These are phyloP conservation scores for Zaprionus tsacasi DNA, from an alignment of 1,140 invertebrate genomes.

Conservation along the genomic window DNA sequence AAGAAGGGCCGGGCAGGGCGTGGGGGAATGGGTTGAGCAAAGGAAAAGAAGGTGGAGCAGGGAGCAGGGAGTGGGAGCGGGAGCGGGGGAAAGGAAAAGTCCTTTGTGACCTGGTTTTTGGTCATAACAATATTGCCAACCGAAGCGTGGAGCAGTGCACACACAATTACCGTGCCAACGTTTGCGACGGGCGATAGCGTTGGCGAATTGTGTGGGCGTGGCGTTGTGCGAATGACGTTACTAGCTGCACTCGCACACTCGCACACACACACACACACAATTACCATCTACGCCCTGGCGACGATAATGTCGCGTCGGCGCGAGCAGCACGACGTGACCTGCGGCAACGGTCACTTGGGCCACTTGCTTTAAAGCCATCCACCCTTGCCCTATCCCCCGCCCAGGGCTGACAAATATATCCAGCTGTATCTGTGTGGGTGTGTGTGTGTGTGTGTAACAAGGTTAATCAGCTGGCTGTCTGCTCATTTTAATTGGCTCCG, in stretches of 20 bases:
- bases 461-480: conserved; percentile 74
- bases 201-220: conserved; percentile 52
- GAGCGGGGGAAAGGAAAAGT: conserved; percentile 25
- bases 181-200: conserved; percentile 49
- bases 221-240: conserved; percentile 69
- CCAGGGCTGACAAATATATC: conserved; percentile 39
- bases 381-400: conserved; percentile 6
- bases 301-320: conserved; percentile 35
- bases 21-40: background rate
- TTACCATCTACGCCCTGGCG: conserved; percentile 64
- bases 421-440: background rate
- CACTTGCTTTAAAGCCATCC: conserved; percentile 28
- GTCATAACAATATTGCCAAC: conserved; percentile 83
- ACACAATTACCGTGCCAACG: conserved; percentile 79
- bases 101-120: conserved; percentile 83
- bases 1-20: conserved; percentile 2
- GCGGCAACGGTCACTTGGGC: conserved; percentile 72
- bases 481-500: conserved; percentile 76
- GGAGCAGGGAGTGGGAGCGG: background rate
- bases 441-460: conserved; percentile 42
- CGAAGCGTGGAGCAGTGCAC: conserved; percentile 78
- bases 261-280: conserved; percentile 52
- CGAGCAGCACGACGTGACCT: conserved; percentile 55
- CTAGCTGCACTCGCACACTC: conserved; percentile 72
- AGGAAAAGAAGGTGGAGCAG: background rate